A percentile compares a stretch with the other conserved stretches of the same genome.
Conservation (phyloP, 2,113 vertebrate species). For the Sylvia atricapilla region DNA sequence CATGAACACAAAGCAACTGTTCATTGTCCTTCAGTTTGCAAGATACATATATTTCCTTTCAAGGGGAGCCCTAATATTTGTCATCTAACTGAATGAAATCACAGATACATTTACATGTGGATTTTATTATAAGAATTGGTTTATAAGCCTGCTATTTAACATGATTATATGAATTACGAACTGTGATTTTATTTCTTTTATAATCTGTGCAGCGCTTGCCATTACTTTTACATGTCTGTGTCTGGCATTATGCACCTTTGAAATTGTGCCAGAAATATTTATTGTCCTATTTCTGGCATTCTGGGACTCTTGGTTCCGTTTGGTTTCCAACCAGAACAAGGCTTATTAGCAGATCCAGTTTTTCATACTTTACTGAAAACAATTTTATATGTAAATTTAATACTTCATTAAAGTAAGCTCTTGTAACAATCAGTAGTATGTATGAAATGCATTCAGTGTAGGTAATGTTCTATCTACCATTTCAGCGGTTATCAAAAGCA, state of each 20-base stretch:
- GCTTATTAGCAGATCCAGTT: slow-evolving; percentile 69
- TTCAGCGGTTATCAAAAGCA: slow-evolving; percentile 45
- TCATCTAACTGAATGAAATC: slow-evolving; percentile 68
- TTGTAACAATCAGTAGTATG: slow-evolving; percentile 27
- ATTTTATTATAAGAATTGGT: slow-evolving; percentile 73
- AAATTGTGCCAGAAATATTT: slow-evolving; percentile 81
- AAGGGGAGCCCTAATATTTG: slow-evolving; percentile 66
- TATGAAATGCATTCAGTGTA: slow-evolving; percentile 15
- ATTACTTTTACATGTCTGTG: slow-evolving; percentile 79
- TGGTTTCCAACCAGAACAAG: slow-evolving; percentile 66
- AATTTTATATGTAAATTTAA: slow-evolving; percentile 63
- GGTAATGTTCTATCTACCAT: slow-evolving; percentile 18
- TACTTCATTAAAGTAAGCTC: slow-evolving; percentile 35
- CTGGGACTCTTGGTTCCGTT: slow-evolving; percentile 61
- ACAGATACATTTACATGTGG: slow-evolving; percentile 72
- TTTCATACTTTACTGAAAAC: slow-evolving; percentile 53
- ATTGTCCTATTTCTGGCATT: slow-evolving; percentile 74
- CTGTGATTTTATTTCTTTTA: slow-evolving; percentile 81
- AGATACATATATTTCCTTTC: slow-evolving; percentile 58
- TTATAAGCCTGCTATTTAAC: slow-evolving; percentile 75
- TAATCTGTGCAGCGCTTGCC: slow-evolving; percentile 80
- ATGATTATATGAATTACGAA: slow-evolving; percentile 79
- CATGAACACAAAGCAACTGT: slow-evolving; percentile 43
- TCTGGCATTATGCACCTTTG: slow-evolving; percentile 78
- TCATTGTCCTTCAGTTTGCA: slow-evolving; percentile 43